Conservation (phyloP, 2,797 vertebrate species). For the Lepilemur septentrionalis region DNA sequence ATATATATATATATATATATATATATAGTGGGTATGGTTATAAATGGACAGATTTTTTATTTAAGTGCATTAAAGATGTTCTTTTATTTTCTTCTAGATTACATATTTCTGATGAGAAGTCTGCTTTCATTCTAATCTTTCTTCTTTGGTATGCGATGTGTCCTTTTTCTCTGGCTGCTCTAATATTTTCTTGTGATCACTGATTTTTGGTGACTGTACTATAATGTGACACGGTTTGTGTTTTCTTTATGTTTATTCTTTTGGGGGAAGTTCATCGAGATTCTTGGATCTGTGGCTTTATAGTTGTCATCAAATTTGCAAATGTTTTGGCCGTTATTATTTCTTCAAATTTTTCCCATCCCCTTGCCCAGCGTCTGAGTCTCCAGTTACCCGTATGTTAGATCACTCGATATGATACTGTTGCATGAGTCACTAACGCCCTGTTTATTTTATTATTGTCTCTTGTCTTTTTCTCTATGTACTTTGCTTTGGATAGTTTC, state of each 20-base stretch:
- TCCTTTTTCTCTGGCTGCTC: too few relatives aligned
- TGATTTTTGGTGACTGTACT: not conserved
- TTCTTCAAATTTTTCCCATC: not conserved
- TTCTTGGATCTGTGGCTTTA: not conserved
- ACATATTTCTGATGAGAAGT: not conserved
- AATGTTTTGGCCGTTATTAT: not conserved
- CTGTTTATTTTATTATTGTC: not conserved
- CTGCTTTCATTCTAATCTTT: not conserved
- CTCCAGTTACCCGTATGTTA: not conserved
- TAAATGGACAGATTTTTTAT: not conserved
- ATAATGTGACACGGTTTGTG: not conserved
- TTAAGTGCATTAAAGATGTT: not conserved
- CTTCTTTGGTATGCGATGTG: not conserved
- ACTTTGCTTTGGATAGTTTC: not conserved
- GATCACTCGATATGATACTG: not conserved
- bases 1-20: too few relatives aligned
- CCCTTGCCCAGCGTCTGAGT: not conserved
- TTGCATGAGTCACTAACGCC: not conserved
- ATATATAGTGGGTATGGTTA: not conserved
- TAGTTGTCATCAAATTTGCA: not conserved
- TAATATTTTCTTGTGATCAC: not conserved
- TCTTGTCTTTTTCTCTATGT: not conserved
- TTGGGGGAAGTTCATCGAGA: not conserved
- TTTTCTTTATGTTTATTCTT: not conserved
- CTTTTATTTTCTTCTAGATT: not conserved